A percentile compares a stretch with the other conserved stretches of the same genome.
Evolutionary conservation across 1,140 invertebrate genomes (phyloP).

Genomic region (Telenomus remus): DNA sequence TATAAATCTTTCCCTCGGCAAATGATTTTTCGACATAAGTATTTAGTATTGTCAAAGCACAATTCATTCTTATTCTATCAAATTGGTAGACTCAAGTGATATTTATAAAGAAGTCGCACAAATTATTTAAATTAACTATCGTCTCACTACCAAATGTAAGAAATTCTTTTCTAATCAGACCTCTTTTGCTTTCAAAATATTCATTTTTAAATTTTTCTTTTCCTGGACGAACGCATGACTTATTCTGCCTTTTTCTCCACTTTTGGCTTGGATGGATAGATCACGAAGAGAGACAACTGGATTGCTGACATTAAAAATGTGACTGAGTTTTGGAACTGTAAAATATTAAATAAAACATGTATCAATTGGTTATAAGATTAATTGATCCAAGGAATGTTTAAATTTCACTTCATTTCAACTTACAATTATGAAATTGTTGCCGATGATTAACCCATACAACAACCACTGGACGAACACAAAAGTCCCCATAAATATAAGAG

Average conservation of each 20-base stretch:
- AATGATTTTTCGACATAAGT: no score
- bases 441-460: conserved; percentile 86
- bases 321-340: conserved; percentile 82
- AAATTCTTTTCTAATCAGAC: no score
- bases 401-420: conserved; percentile 68
- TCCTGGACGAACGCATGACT: not conserved
- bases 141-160: no score
- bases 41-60: no score
- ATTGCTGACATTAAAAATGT: conserved; percentile 77
- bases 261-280: conserved; percentile 78
- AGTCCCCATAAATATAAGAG: conserved; percentile 85
- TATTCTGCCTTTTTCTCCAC: conserved; percentile 5
- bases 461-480: conserved; percentile 86
- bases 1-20: no score
- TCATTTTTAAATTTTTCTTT: no score
- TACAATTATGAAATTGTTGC: conserved; percentile 86
- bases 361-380: not conserved
- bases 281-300: conserved; percentile 81
- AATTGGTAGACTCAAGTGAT: no score
- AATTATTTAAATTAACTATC: no score
- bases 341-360: conserved; percentile 10
- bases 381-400: not conserved
- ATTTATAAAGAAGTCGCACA: no score
- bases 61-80: no score
- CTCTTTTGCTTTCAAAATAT: no score